Percentiles rank a stretch among this genome's conserved stretches.
Conservation (phyloP, 2,888 invertebrate species). For the Baronia brevicornis region DNA sequence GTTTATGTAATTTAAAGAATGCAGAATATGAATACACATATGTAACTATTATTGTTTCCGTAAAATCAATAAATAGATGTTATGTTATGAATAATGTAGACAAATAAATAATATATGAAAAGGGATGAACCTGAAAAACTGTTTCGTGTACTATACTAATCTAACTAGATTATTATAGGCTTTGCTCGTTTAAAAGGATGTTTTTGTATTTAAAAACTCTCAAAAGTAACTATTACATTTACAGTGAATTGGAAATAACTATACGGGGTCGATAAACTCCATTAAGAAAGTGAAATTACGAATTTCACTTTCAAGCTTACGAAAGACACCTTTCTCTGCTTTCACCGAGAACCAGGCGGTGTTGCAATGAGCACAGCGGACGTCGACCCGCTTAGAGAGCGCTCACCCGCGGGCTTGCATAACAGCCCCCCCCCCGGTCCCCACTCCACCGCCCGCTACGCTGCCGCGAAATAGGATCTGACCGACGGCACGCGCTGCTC, state of each 20-base stretch:
- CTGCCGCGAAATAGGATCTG: slow-evolving; percentile 60
- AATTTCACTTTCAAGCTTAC: slow-evolving; percentile 74
- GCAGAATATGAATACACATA: no score
- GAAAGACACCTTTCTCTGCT: slow-evolving; percentile 74
- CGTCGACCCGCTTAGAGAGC: slow-evolving; percentile 81
- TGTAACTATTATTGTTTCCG: no score
- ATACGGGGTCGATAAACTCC: slow-evolving; percentile 48
- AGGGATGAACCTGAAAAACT: no score
- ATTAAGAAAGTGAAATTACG: slow-evolving; percentile 70
- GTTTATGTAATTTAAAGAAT: no score
- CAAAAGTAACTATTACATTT: slow-evolving; percentile 8
- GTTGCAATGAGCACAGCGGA: slow-evolving; percentile 67
- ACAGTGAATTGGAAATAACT: slow-evolving; percentile 17
- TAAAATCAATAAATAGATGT: background rate
- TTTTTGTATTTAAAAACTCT: no score
- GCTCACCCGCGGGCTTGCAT: slow-evolving; percentile 78
- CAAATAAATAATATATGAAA: background rate
- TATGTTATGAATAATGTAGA: background rate
- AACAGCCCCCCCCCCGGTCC: slow-evolving; percentile 38
- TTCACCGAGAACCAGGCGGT: slow-evolving; percentile 44
- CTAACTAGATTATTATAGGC: no score
- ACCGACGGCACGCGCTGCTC: slow-evolving; percentile 27
- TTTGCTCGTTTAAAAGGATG: no score
- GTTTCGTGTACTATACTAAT: no score
- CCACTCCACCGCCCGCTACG: slow-evolving; percentile 21